phyloP scores from a whole-genome alignment of 2,888 invertebrate genomes.

The Nemoura dubitans region DNA sequence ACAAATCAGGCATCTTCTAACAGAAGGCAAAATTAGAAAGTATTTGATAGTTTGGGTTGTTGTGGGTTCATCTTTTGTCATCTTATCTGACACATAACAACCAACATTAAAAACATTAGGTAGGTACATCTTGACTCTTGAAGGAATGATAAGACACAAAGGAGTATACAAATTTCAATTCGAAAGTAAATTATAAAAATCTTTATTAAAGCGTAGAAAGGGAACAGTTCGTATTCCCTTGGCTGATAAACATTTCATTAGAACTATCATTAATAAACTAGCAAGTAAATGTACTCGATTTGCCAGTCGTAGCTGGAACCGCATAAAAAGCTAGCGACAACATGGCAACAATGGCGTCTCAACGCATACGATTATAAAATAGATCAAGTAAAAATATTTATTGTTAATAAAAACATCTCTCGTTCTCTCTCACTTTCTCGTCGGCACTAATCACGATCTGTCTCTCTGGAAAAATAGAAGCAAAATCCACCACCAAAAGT shows the following conservation, averaged over 20 bases:
- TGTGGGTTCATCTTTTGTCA: no score
- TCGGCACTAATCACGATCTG: not conserved
- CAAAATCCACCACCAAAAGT: slow-evolving; percentile 12
- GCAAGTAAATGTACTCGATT: not conserved
- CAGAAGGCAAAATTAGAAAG: no score
- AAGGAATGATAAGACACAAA: no score
- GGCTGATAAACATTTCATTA: slow-evolving; percentile 2
- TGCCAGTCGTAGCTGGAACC: not conserved
- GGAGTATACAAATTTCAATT: no score
- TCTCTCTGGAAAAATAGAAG: not conserved
- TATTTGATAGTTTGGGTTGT: no score
- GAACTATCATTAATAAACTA: slow-evolving; percentile 7
- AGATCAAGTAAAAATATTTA: not conserved
- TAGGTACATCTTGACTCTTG: no score
- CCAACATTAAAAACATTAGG: no score
- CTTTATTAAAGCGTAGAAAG: slow-evolving; percentile 7
- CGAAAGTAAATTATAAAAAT: not conserved
- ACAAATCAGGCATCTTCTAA: no score
- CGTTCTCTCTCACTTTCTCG: not conserved
- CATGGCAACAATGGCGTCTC: not conserved
- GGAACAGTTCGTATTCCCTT: not conserved
- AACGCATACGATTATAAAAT: not conserved
- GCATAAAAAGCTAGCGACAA: not conserved
- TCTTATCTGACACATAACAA: no score
- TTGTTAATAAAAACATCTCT: slow-evolving; percentile 7